Percentiles rank a stretch among this genome's conserved stretches.
These are phyloP conservation scores for Conomelus anceps DNA, from an alignment of 2,888 invertebrate genomes.

Conservation along the genomic window DNA sequence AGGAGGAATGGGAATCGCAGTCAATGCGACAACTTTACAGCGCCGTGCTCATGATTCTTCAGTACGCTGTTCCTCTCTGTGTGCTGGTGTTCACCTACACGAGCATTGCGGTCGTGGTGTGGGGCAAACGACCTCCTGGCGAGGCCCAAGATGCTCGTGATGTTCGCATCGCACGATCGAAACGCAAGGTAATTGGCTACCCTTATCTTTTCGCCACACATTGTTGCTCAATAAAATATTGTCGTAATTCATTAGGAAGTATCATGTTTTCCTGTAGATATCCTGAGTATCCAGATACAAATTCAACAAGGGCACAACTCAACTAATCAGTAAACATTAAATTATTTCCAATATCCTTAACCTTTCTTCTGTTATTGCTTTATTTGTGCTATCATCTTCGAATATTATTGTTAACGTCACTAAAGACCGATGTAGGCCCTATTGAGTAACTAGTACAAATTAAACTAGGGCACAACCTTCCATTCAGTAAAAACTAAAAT, in stretches of 20 bases:
- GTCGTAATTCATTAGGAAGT: neutral
- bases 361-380: neutral
- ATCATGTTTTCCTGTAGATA: neutral
- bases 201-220: no score
- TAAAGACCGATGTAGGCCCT: no score
- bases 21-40: conserved; percentile 66
- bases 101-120: conserved; percentile 79
- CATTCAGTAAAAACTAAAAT: no score
- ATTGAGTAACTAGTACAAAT: no score
- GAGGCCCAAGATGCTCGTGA: conserved; percentile 80
- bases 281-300: neutral
- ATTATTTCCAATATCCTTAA: no score
- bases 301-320: no score
- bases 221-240: neutral
- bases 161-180: conserved; percentile 74
- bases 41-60: conserved; percentile 67
- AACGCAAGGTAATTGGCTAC: conserved; percentile 79
- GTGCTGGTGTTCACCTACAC: conserved; percentile 80
- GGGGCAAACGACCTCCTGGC: conserved; percentile 81
- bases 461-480: no score
- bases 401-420: no score
- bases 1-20: conserved; percentile 60
- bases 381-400: no score
- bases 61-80: conserved; percentile 73
- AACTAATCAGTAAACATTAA: no score